Evolutionary conservation across 2,113 vertebrate genomes (phyloP).

Genomic region (Galeopterus variegatus): DNA sequence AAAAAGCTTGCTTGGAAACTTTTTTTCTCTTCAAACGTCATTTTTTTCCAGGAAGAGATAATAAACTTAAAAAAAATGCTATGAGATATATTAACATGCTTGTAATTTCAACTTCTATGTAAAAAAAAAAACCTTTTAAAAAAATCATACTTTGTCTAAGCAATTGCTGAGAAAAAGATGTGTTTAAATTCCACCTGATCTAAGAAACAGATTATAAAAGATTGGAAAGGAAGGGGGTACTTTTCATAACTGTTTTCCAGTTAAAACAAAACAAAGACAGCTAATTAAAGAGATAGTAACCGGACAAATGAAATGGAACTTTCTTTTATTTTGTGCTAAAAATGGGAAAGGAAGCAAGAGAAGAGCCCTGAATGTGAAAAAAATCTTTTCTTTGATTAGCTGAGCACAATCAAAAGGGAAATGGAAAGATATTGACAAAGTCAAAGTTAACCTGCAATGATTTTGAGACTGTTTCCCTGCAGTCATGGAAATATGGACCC

Average conservation of each 20-base stretch:
- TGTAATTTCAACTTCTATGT: not conserved
- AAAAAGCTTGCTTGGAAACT: not conserved
- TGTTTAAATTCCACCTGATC: not conserved
- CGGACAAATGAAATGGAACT: too few species aligned
- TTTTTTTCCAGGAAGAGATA: not conserved
- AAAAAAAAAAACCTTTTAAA: not conserved
- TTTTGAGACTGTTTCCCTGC: not conserved
- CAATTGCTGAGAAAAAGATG: slow-evolving; percentile 16
- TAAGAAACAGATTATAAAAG: not conserved
- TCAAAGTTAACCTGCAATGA: not conserved
- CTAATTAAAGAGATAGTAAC: not conserved
- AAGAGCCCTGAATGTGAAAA: not conserved
- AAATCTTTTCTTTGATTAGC: slow-evolving; percentile 42
- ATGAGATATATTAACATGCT: not conserved
- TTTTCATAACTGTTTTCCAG: not conserved
- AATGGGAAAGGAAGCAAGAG: not conserved
- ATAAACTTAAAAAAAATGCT: not conserved
- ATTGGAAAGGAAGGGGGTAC: not conserved
- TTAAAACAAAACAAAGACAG: slow-evolving; percentile 38
- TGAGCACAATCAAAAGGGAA: not conserved
- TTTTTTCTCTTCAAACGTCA: not conserved
- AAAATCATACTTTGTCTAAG: not conserved
- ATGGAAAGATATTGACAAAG: not conserved
- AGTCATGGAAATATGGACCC: not conserved
- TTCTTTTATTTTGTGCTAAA: not conserved